Percentiles rank a stretch among this genome's conserved stretches.
Evolutionary conservation across 2,888 invertebrate species (phyloP).

Genomic region (Tinea trinotella): DNA sequence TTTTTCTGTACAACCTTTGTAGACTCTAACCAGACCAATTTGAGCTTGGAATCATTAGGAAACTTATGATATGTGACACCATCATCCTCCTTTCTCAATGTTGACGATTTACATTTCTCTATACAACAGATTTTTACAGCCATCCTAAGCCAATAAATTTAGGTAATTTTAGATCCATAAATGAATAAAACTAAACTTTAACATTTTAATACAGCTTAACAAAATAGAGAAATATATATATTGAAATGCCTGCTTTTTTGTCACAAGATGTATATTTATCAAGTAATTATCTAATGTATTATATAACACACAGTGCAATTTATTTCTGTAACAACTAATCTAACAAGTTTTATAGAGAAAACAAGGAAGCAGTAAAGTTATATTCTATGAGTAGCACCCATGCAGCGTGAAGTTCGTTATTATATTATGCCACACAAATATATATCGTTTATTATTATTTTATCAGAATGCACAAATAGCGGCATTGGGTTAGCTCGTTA

Average conservation of each 20-base stretch:
- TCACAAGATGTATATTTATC: no score
- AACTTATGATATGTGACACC: conserved; percentile 85
- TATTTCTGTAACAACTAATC: not conserved
- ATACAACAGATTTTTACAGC: conserved; percentile 76
- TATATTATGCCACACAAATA: not conserved
- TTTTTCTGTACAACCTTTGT: conserved; percentile 70
- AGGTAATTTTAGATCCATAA: no score
- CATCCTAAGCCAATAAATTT: conserved; percentile 51
- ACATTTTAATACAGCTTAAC: no score
- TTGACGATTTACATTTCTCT: conserved; percentile 74
- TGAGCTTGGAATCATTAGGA: conserved; percentile 74
- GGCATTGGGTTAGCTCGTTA: not conserved
- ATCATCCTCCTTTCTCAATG: conserved; percentile 73
- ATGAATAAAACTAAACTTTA: no score
- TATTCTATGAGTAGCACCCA: not conserved
- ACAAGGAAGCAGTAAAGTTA: not conserved
- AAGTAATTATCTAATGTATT: no score
- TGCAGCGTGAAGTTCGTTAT: not conserved
- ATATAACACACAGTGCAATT: not conserved
- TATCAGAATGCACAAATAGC: not conserved
- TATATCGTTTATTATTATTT: not conserved
- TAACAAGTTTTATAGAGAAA: not conserved
- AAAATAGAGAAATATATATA: no score
- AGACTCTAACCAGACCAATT: conserved; percentile 76
- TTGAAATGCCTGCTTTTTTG: no score